phyloP scores from a whole-genome alignment of 2,888 invertebrate species.

The Drosophila melanosoma region DNA sequence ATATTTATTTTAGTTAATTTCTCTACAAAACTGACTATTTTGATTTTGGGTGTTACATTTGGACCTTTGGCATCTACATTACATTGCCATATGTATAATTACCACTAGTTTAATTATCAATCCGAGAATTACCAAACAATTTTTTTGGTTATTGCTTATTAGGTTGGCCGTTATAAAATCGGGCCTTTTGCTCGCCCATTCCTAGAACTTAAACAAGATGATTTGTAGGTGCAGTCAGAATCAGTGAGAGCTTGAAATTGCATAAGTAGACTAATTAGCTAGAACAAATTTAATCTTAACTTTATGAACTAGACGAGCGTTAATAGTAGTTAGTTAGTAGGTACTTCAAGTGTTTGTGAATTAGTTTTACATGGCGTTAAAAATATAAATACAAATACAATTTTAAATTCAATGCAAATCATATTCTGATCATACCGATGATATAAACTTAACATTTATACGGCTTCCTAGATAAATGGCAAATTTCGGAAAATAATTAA shows the following conservation, averaged over 20 bases:
- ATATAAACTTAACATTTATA: slow-evolving; percentile 16
- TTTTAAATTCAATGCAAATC: slow-evolving; percentile 21
- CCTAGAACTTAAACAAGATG: slow-evolving; percentile 13
- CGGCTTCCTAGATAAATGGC: not conserved
- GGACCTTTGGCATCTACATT: slow-evolving; percentile 60
- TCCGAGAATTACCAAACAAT: slow-evolving; percentile 15
- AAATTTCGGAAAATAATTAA: not conserved
- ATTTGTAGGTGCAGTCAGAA: slow-evolving; percentile 41
- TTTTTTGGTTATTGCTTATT: slow-evolving; percentile 2
- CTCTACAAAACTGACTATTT: slow-evolving; percentile 42
- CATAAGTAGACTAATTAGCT: slow-evolving; percentile 28
- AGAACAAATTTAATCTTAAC: slow-evolving; percentile 24
- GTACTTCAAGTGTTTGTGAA: slow-evolving; percentile 62
- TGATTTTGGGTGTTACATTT: slow-evolving; percentile 49
- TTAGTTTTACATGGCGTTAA: slow-evolving; percentile 15
- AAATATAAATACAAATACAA: not conserved
- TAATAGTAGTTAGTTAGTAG: slow-evolving; percentile 52
- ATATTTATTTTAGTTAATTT: slow-evolving; percentile 21
- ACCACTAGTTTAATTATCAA: slow-evolving; percentile 18
- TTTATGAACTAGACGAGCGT: slow-evolving; percentile 32
- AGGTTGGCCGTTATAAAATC: not conserved
- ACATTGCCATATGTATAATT: slow-evolving; percentile 20
- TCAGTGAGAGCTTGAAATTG: slow-evolving; percentile 38
- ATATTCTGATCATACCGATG: slow-evolving; percentile 5
- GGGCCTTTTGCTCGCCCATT: not conserved